phyloP scores from a whole-genome alignment of 2,797 vertebrate genomes.

The Acanthiza pusilla region DNA sequence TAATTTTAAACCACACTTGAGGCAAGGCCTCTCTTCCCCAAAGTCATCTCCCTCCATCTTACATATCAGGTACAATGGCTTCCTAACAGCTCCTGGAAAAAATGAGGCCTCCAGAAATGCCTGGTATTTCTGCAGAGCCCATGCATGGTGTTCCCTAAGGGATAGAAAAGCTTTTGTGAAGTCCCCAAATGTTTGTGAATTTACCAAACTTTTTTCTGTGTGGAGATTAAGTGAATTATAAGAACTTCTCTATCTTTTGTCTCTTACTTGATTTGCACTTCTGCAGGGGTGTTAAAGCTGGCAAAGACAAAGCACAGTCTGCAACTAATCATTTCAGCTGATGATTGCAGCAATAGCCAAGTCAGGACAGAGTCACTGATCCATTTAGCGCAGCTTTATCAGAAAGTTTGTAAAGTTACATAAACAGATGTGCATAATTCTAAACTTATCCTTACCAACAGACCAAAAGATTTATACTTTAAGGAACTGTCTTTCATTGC shows the following conservation, averaged over 20 bases:
- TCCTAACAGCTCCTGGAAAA: background rate
- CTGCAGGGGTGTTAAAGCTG: background rate
- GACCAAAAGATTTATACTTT: conserved; percentile 52
- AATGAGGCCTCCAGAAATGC: background rate
- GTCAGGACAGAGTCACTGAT: conserved; percentile 15
- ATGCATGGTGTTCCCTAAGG: background rate
- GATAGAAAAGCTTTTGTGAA: background rate
- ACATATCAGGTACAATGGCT: background rate
- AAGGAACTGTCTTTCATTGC: conserved; percentile 51
- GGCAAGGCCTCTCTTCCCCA: background rate
- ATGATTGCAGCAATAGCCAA: background rate
- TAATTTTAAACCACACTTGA: fast-evolving
- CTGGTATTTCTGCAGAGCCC: background rate
- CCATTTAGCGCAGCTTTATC: background rate
- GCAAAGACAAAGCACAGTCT: background rate
- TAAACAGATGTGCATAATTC: conserved; percentile 52
- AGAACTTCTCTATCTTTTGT: background rate
- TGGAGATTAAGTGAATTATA: background rate
- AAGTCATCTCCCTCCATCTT: background rate
- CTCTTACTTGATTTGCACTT: background rate
- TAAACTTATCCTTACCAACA: conserved; percentile 40
- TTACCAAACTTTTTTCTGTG: background rate
- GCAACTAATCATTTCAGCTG: background rate
- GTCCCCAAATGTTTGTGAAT: background rate
- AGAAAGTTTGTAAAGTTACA: conserved; percentile 18